Evolutionary conservation across 2,888 invertebrate species (phyloP).

Genomic region (Drosophila algonquin): DNA sequence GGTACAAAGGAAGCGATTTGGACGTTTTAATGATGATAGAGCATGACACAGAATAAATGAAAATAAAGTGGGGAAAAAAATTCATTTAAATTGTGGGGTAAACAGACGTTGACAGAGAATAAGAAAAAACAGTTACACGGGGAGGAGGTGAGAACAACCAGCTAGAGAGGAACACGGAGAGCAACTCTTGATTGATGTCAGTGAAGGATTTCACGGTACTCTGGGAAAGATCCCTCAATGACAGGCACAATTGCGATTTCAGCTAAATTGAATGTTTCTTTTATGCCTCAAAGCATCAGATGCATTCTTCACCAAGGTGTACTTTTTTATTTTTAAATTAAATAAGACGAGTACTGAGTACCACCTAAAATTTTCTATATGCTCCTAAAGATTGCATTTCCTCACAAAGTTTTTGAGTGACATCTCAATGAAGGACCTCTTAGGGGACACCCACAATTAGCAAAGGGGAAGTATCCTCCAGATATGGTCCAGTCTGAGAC

Average conservation of each 20-base stretch:
- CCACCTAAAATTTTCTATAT: not conserved
- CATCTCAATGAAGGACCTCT: too few species aligned
- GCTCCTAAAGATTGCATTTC: too few species aligned
- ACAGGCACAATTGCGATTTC: constrained; percentile 20
- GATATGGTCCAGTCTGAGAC: too few species aligned
- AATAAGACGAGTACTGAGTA: not conserved
- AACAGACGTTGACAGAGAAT: constrained; percentile 22
- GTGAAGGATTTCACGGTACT: constrained; percentile 18
- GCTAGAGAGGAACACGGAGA: not conserved
- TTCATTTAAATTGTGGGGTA: constrained; percentile 58
- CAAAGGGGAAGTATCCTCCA: too few species aligned
- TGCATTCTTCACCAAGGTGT: not conserved
- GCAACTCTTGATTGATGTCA: constrained; percentile 27
- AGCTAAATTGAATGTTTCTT: not conserved
- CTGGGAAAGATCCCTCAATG: constrained; percentile 4
- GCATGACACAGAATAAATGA: constrained; percentile 77
- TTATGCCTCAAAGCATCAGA: constrained; percentile 7
- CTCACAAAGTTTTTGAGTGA: too few species aligned
- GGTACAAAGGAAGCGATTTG: constrained; percentile 76
- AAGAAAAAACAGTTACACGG: constrained; percentile 12
- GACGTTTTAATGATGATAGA: constrained; percentile 77
- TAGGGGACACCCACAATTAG: too few species aligned
- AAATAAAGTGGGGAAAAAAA: constrained; percentile 52
- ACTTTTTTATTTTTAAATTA: not conserved
- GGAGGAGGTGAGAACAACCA: not conserved